Evolutionary conservation across 2,888 invertebrate species (phyloP).

Genomic region (Thymelicus sylvestris): DNA sequence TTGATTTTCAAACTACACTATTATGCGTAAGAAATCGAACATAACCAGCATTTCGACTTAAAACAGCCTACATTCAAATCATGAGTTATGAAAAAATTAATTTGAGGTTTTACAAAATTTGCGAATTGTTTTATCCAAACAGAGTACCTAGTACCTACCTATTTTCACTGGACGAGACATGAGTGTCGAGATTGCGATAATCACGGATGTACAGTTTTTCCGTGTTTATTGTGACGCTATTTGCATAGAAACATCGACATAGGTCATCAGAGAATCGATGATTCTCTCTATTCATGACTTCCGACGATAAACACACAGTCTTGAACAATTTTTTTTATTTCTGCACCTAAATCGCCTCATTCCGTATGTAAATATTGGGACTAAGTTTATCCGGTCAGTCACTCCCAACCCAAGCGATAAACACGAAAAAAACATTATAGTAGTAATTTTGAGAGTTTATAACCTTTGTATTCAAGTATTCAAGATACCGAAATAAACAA

Average conservation of each 20-base stretch:
- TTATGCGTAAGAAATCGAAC: background rate
- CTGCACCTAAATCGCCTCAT: constrained; percentile 9
- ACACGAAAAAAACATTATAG: constrained; percentile 14
- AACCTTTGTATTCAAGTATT: constrained; percentile 1
- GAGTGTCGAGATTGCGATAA: constrained; percentile 46
- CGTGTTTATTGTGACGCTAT: constrained; percentile 67
- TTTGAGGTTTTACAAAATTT: background rate
- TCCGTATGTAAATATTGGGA: constrained; percentile 20
- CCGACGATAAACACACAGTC: constrained; percentile 54
- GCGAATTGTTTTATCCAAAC: constrained; percentile 2
- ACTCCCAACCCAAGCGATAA: constrained; percentile 17
- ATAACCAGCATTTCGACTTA: too few species aligned
- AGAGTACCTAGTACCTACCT: background rate
- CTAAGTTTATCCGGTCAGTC: constrained; percentile 28
- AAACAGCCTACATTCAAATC: background rate
- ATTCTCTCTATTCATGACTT: constrained; percentile 61
- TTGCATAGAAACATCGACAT: constrained; percentile 69
- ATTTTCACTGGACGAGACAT: constrained; percentile 38
- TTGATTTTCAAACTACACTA: background rate
- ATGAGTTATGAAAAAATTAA: background rate
- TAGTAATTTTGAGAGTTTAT: constrained; percentile 13
- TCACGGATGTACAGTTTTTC: constrained; percentile 60
- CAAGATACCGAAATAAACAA: constrained; percentile 18
- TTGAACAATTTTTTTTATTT: background rate
- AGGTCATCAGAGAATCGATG: constrained; percentile 36